Base-by-base conservation (phyloP, 2,113 vertebrate species). In the Hippocampus comes region DNA sequence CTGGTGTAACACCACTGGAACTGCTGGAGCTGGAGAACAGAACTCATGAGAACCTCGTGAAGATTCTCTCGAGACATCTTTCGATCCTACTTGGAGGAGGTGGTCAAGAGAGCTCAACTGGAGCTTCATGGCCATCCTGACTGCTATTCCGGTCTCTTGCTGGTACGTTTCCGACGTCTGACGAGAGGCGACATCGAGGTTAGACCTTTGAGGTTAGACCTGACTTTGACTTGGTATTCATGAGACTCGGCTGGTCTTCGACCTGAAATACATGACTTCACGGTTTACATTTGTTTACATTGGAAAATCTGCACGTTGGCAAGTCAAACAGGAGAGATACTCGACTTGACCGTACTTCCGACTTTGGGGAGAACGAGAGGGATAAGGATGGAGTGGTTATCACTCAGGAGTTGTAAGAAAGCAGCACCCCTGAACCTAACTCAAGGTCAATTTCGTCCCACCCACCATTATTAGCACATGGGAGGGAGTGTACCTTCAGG, bases 401-500 rank as follows among this genome's bases (percentile, higher is more conserved):
- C 12, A 9, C 23, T 59, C 23, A 59, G 9, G 21, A 56, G n/a
- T 56, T 3, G 4, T 1, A n/a, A n/a, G 53, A 55, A 55, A 55
- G 42, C 42, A 55, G 9, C 10, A 25, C 23, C 12, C 23, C 9
- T 57, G n/a, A 25, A 57, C 10, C 14, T 1, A n/a, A 57, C 23
- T 25, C 56, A 2, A 25, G 55, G 15, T 57, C 11, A 59, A 9
- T 57, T 25, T 17, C 23, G 11, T 25, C 23, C 23, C 23, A 14
- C 12, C 23, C 23, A 14, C 48, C 48, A 18, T 11, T 38, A 38
- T 38, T 5, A 43, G 11, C 38, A 42, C 41, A 64, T n/a, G 38
- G 25, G 11, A 9, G 38, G 9, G 57, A 21, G 21, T 46, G 42
- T 68, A 82, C 77, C 67, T 71, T 68, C 2, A 76, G 42, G 38